Evolutionary conservation across 2,113 vertebrate species (phyloP).

Genomic region (Tragelaphus strepsiceros): DNA sequence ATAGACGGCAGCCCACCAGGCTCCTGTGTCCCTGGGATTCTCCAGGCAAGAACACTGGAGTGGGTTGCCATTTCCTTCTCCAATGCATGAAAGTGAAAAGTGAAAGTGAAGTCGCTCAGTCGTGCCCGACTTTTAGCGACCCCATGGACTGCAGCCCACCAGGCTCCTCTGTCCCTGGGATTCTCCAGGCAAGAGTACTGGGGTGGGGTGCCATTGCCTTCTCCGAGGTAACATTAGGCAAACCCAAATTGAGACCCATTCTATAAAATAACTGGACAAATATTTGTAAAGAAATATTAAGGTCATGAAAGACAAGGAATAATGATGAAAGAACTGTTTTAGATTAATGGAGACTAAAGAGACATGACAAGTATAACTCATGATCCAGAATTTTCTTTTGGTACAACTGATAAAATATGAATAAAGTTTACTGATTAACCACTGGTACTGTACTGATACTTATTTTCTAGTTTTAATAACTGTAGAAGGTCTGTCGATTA

Average conservation of each 20-base stretch:
- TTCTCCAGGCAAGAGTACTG: too few species aligned
- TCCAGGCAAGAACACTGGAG: too few species aligned
- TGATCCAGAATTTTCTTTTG: constrained; percentile 4
- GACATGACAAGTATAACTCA: background rate
- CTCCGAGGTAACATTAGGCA: background rate
- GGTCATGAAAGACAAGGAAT: background rate
- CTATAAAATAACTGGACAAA: background rate
- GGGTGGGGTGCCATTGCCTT: too few species aligned
- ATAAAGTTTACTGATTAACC: background rate
- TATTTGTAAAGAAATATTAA: background rate
- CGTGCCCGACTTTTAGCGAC: too few species aligned
- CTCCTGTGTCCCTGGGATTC: too few species aligned
- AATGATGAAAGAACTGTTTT: background rate
- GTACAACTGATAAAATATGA: background rate
- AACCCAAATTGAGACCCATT: background rate
- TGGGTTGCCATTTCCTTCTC: too few species aligned
- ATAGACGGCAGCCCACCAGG: too few species aligned
- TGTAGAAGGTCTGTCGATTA: background rate
- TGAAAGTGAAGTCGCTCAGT: too few species aligned
- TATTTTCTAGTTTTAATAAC: background rate
- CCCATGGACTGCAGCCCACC: too few species aligned
- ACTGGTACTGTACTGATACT: background rate
- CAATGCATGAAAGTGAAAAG: too few species aligned
- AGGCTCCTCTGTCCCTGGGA: too few species aligned
- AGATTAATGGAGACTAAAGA: background rate